Evolutionary conservation across 2,888 invertebrate genomes (phyloP), one percentile per base, ranked within the genome.

Genomic region (Metalampra italica): DNA sequence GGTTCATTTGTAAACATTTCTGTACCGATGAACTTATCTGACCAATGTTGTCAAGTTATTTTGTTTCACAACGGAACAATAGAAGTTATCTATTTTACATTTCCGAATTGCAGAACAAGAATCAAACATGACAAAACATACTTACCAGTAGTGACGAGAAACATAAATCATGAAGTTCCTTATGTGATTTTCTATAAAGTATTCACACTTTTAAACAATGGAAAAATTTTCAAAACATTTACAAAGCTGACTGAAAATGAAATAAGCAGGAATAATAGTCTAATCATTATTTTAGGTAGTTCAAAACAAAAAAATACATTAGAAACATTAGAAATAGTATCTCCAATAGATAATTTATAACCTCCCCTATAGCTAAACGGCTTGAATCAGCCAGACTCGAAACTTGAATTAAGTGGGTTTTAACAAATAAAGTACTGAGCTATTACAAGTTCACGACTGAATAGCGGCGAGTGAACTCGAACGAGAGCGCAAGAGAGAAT

Each of bases 1-100:
- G 43, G 47, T 46, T 43, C 47, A 46, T 53, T 52, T 47, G 54
- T 51, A 45, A 57, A 55, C 53, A 55, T 62, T 54, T 62, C 64
- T 64, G 15, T 43, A 46, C 45, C 45, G 32, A 57, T 56, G 55
- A 54, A 49, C 42, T 50, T 53, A 47, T 50, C 50, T 45, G 32
- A 45, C 47, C 14, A 46, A 50, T 52, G 56, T 58, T 54, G 40
- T 51, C 53, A 47, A 51, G 50, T 57, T 52, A 49, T 49, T 49
- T 49, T 4, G 41, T 49, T 49, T 49, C 38, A 39, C 48, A 45
- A 48, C 43, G 29, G 34, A 48, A 48, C 49, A 52, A 52, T 49
- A 22, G 40, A 39, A 49, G 9, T 45, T 49, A 49, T 47, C 45
- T 41, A 45, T 50, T 36, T 47, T 44, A 38, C 46, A 39, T 51